Conservation (phyloP, 2,113 vertebrate species). For the Percopsis transmontana region DNA sequence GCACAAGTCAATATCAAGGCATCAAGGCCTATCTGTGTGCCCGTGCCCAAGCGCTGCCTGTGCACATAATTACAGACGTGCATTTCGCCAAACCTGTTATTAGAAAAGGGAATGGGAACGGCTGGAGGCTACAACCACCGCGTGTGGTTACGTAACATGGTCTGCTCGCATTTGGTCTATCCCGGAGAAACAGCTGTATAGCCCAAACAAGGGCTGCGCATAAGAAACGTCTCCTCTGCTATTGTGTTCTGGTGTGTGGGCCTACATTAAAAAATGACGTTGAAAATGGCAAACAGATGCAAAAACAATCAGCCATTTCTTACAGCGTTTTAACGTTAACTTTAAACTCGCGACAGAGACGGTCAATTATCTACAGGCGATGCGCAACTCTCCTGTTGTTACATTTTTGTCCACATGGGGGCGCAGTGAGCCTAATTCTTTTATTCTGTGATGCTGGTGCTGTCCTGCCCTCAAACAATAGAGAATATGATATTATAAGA, state of each 20-base stretch:
- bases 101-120: slow-evolving; percentile 74
- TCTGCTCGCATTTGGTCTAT: slow-evolving; percentile 48
- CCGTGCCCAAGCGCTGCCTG: slow-evolving; percentile 35
- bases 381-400: slow-evolving; percentile 25
- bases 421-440: slow-evolving; percentile 45
- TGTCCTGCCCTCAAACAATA: slow-evolving; percentile 62
- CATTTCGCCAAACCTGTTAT: slow-evolving; percentile 64
- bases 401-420: slow-evolving; percentile 48
- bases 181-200: slow-evolving; percentile 37
- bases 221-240: neutral
- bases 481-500: slow-evolving; percentile 39
- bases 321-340: neutral
- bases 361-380: neutral
- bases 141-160: slow-evolving; percentile 67
- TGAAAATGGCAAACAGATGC: neutral
- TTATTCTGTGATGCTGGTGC: slow-evolving; percentile 37
- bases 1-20: slow-evolving; percentile 50
- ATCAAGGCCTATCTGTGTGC: slow-evolving; percentile 42
- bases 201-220: neutral
- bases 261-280: neutral
- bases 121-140: slow-evolving; percentile 72
- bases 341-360: neutral
- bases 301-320: neutral
- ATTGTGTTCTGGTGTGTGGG: slow-evolving; percentile 12
- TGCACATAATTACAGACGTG: slow-evolving; percentile 72